Conservation (phyloP, 2,888 invertebrate genomes). For the Scaptomyza parva region DNA sequence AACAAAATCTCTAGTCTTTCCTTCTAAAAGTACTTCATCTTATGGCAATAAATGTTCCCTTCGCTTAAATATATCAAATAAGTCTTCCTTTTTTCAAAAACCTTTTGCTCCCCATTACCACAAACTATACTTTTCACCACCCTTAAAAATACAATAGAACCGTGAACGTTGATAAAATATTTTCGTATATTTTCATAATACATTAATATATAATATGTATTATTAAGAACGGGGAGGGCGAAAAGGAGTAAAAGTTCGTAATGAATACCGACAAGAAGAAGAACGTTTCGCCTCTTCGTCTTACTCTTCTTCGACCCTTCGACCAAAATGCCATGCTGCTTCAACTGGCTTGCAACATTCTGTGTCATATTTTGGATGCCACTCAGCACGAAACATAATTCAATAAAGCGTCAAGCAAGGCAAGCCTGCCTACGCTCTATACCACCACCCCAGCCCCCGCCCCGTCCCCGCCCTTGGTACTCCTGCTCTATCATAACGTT, state of each 20-base stretch:
- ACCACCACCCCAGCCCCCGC: not conserved
- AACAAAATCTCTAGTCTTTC: no score
- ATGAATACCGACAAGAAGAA: conserved; percentile 31
- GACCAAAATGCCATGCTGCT: not conserved
- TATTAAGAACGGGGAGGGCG: not conserved
- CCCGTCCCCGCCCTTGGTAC: not conserved
- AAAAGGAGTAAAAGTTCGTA: conserved; percentile 9
- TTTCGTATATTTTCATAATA: conserved; percentile 3
- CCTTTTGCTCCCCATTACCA: no score
- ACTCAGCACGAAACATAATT: conserved; percentile 72
- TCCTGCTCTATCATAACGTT: not conserved
- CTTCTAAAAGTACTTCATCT: no score
- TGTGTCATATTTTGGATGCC: conserved; percentile 70
- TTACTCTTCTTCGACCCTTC: not conserved
- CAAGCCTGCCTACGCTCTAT: conserved; percentile 19
- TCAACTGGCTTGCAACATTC: conserved; percentile 46
- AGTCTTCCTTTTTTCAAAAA: no score
- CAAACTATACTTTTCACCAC: no score
- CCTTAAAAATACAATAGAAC: not conserved
- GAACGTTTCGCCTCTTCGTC: not conserved
- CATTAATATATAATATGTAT: not conserved
- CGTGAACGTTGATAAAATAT: not conserved
- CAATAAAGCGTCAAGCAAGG: conserved; percentile 65
- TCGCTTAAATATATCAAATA: no score
- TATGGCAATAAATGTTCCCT: no score